These are phyloP conservation scores for Karalla daura DNA, from an alignment of 2,797 vertebrate species.

Conservation along the genomic window DNA sequence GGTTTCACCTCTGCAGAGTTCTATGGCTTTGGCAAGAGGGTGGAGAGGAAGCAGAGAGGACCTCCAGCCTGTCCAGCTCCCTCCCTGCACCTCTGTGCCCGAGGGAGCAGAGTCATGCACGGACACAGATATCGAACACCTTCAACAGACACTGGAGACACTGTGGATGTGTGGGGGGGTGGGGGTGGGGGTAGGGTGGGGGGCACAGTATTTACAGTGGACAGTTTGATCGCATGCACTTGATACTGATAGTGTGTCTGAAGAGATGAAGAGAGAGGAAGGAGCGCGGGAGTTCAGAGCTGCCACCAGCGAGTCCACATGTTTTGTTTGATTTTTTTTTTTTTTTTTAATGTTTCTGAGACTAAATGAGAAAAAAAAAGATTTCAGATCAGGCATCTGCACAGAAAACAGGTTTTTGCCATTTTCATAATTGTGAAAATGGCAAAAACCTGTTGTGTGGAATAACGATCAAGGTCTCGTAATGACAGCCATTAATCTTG, in stretches of 20 bases:
- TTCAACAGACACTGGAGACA: conserved; percentile 47
- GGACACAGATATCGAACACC: conserved; percentile 45
- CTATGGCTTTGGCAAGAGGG: conserved; percentile 81
- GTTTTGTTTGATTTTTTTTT: neutral
- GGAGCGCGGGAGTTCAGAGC: conserved; percentile 72
- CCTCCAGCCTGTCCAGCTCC: conserved; percentile 20
- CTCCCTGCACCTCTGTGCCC: conserved; percentile 55
- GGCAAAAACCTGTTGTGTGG: neutral
- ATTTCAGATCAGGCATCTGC: too few species aligned
- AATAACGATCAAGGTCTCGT: too few species aligned
- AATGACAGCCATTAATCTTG: neutral
- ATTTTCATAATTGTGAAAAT: neutral
- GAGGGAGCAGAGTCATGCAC: conserved; percentile 75
- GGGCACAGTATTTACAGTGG: conserved; percentile 71
- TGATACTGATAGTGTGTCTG: conserved; percentile 26
- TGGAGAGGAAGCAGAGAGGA: conserved; percentile 58
- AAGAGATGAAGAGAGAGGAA: conserved; percentile 35
- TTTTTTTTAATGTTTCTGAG: too few species aligned
- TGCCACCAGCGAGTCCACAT: neutral
- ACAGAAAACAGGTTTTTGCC: too few species aligned
- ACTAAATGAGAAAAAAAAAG: too few species aligned
- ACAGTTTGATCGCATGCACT: conserved; percentile 73
- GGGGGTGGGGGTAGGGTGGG: too few species aligned
- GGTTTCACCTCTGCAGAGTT: conserved; percentile 68
- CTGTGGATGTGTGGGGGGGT: conserved; percentile 35